Evolutionary conservation across 2,888 invertebrate species (phyloP), one percentile per base, ranked within the genome.

Genomic region (Bugulina stolonifera): DNA sequence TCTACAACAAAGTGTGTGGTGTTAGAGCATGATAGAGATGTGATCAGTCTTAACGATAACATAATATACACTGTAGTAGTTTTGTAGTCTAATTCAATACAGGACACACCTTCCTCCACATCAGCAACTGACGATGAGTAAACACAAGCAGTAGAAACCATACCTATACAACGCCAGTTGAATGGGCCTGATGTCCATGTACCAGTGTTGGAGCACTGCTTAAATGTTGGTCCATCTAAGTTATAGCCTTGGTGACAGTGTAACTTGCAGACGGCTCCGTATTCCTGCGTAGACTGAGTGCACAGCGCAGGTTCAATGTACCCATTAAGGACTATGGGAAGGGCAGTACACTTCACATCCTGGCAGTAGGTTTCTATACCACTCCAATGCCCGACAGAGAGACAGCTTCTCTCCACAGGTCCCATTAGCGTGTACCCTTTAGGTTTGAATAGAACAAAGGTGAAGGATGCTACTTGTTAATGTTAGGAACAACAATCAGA

Each of bases 321-420:
- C 0, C 89, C 89, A 79, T 88, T 86, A 23, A 85, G 82, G 0
- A 89, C 81, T 75, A 83, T 82, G 0, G 87, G 85, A 54, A 88
- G 76, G 0, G 87, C 85, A 22, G 86, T 84, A 76, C 88, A 88
- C 14, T 79, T 80, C 52, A 83, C 81, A 89, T 89, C 88, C 86
- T 88, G 89, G 80, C 90, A 91, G 69, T 88, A 86, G 0, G 89
- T 87, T 75, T 87, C 87, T 18, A 90, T 83, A 0, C 90, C 90
- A 77, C 89, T 89, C 90, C 90, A 91, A 79, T 88, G 86, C 0
- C 89, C 88, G 64, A 89, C 84, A 0, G 90, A 89, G 64, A 91
- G 83, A 78, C 90, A 91, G 35, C 88, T 89, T 54, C 90, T 82
- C 74, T 87, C 87, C 74, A 86, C 85, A 23, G 90, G 89, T 0